Base-by-base conservation (phyloP, 2,888 invertebrate genomes). In the Kryphioiulus occultus region DNA sequence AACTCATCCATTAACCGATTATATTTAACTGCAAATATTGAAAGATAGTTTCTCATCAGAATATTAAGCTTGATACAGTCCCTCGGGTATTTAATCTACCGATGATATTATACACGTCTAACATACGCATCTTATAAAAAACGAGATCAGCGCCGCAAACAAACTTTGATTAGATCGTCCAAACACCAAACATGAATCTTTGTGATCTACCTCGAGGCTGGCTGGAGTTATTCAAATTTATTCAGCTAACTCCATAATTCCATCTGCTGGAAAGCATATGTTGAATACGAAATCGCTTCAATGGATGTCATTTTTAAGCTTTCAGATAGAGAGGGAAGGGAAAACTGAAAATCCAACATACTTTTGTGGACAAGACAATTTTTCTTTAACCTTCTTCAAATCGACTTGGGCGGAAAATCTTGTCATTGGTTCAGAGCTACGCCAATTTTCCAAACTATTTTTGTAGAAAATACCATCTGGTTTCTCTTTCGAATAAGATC, bases 201-300 rank as follows among this genome's bases (percentile, higher is more conserved):
- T n/a, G 22, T 22, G 59, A 47, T 47, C 47, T 47, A 47, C 47
- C 59, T 22, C 22, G 9, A 59, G 22, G 59, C 59, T 59, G 7
- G n/a, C 19, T 53, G 53, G 59, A 22, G 59, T 59, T 59, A 59
- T 59, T 59, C 59, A 59, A 59, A 59, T 59, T 59, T 59, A 59
- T 22, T 22, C 59, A n/a, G 59, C 59, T 59, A 59, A 59, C 59
- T 59, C 7, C 22, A 59, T 59, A 22, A 59, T 59, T 59, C 22
- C 22, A 59, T 59, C 59, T 22, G 22, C 22, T 22, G 59, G 19
- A 19, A 59, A n/a, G 59, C 59, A 59, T 59, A 59, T 59, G 59
- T 22, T 59, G 59, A 59, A 59, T 59, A 59, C 22, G 22, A 19
- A 59, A 59, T n/a, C n/a, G n/a, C n/a, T n/a, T n/a, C n/a, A n/a